Base-by-base conservation (phyloP, 2,888 invertebrate genomes). In the Chydorus sphaericus region DNA sequence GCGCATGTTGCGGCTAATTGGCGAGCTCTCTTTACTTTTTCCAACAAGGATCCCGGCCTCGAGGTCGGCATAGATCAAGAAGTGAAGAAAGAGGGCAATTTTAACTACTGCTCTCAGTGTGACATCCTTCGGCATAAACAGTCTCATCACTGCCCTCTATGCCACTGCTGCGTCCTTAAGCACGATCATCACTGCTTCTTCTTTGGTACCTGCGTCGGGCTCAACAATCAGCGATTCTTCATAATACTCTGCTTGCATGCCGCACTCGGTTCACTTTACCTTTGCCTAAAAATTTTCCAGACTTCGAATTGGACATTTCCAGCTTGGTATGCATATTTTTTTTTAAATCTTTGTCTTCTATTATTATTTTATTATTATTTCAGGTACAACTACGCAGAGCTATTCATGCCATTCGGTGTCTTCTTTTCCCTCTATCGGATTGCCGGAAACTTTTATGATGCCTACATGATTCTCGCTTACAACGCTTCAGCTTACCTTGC, bases 131-230 rank as follows among this genome's bases (percentile, higher is more conserved):
- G 33, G 48, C 39, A 39, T 11, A 16, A 57, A 5, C 18, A 29
- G 7, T 28, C 48, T 54, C 62, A 63, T 54, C 62, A 62, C 55
- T 63, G 63, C 50, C 62, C 62, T 11, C 66, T 72, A 5, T 76
- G 75, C 62, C 65, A 71, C 57, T 63, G 65, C 5, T 76, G 75
- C 62, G 65, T 73, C 28, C 61, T 64, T 6, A 66, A 66, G 37
- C 62, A 72, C 44, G 73, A 67, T 58, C 66, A 63, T 64, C 61
- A 64, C 64, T 63, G 73, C 60, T 72, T 71, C 62, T 73, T 74
- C 61, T 67, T 69, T 2, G 71, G 70, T 3, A 66, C 65, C 36
- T 72, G 71, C 60, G 64, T 71, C n/a, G 71, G 70, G 11, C 66
- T 67, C 58, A 62, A 62, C 60, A 72, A 72, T 61, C 68, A 70